Conservation (phyloP, 2,797 vertebrate genomes). For the Valencia hispanica region DNA sequence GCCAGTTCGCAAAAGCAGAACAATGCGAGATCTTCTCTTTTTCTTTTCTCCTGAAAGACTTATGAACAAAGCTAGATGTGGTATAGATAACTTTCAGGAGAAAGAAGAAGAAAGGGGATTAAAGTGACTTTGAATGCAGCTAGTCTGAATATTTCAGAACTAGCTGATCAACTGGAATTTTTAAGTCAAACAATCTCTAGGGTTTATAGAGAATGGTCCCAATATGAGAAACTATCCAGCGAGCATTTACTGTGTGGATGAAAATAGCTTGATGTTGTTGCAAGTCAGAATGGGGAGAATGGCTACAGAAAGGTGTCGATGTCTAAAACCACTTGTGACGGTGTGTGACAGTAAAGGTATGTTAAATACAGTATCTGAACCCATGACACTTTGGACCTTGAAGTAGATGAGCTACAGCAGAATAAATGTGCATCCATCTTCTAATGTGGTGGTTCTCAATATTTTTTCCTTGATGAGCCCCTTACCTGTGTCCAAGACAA, state of each 20-base stretch:
- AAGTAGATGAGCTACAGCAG: background rate
- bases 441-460: too few relatives aligned
- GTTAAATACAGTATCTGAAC: background rate
- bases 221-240: background rate
- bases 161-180: background rate
- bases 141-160: background rate
- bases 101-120: too few relatives aligned
- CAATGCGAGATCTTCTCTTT: background rate
- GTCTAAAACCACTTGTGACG: background rate
- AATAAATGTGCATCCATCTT: too few relatives aligned
- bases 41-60: background rate
- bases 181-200: background rate
- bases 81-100: background rate
- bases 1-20: background rate
- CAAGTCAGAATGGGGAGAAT: background rate
- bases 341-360: background rate
- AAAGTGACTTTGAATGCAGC: background rate
- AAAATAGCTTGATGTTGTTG: background rate
- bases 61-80: background rate
- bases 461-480: too few relatives aligned
- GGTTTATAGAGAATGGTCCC: background rate
- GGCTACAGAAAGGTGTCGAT: background rate
- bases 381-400: background rate
- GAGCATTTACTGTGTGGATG: too few relatives aligned
- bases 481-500: too few relatives aligned